Base-by-base conservation (phyloP, 2,888 invertebrate genomes). In the Sicus ferrugineus region DNA sequence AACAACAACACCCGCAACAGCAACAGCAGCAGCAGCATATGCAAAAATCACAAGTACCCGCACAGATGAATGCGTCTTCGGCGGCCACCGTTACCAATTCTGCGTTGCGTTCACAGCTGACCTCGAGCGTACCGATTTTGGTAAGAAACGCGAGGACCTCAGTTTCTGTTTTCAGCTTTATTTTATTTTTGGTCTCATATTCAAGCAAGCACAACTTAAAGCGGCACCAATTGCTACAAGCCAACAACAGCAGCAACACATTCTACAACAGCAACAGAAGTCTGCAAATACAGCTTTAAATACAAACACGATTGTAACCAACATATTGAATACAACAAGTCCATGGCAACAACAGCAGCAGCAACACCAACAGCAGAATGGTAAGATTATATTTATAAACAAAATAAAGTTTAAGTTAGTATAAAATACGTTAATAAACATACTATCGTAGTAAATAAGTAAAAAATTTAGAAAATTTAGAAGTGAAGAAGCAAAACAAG, bases 261-360 rank as follows among this genome's bases (percentile, higher is more conserved):
- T 72, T 70, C 75, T 74, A 63, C 74, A 74, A 70, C 77, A 71
- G 59, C 71, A 77, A 74, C 73, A 69, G 38, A 58, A 69, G 19
- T 73, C 70, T 23, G 76, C 73, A 63, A 76, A 75, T 31, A 77
- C 79, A 70, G 76, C 83, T 69, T 77, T 83, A 73, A 80, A 85
- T 76, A 78, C 84, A 28, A 88, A 89, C 75, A 82, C 93, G 63
- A 88, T 94, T 76, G 92, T 92, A 72, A 92, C 91, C 73, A 92
- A 92, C 81, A 89, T 93, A 48, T 92, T 92, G 92, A 92, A 93
- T 81, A 92, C 92, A 9, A 92, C 92, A 52, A 92, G 93, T 83
- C 92, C 93, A 81, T 93, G 92, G 83, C 91, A 91, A 82, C 92
- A 92, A 80, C 89, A 90, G 75, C 83, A 84, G 30, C 82, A 83